Percentiles rank a stretch among this genome's conserved stretches.
Conservation (phyloP, 2,888 invertebrate species). For the Micoletzkya japonica region DNA sequence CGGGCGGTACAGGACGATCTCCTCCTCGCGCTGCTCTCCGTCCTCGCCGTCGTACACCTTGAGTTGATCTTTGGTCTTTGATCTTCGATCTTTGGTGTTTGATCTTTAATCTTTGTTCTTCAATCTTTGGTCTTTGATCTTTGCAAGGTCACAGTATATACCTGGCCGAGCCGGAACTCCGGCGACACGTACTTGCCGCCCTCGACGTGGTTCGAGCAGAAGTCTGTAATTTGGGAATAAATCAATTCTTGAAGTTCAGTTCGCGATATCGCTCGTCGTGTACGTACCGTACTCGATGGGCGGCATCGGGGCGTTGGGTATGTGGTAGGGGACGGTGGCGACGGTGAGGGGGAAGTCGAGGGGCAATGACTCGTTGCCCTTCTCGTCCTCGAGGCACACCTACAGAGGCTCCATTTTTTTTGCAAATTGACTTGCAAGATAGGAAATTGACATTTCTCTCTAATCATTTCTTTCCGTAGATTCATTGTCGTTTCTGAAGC, state of each 20-base stretch:
- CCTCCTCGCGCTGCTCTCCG: constrained; percentile 50
- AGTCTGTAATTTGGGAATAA: constrained; percentile 68
- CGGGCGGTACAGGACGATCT: constrained; percentile 59
- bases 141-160: constrained; percentile 64
- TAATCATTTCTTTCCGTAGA: too few species aligned
- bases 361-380: constrained; percentile 75
- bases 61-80: too few species aligned
- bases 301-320: constrained; percentile 64
- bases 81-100: not conserved
- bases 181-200: constrained; percentile 79
- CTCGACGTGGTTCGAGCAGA: constrained; percentile 76
- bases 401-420: too few species aligned
- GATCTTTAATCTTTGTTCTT: not conserved
- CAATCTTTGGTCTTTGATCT: not conserved
- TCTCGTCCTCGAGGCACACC: constrained; percentile 76
- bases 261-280: not conserved
- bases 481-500: too few species aligned
- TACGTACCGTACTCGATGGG: constrained; percentile 57
- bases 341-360: constrained; percentile 78
- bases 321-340: constrained; percentile 74
- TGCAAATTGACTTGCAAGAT: too few species aligned
- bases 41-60: constrained; percentile 49
- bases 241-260: not conserved
- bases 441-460: too few species aligned
- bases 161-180: constrained; percentile 79